A percentile compares a stretch with the other conserved stretches of the same genome.
Evolutionary conservation across 2,888 invertebrate species (phyloP).

Genomic region (Phyllotreta striolata): DNA sequence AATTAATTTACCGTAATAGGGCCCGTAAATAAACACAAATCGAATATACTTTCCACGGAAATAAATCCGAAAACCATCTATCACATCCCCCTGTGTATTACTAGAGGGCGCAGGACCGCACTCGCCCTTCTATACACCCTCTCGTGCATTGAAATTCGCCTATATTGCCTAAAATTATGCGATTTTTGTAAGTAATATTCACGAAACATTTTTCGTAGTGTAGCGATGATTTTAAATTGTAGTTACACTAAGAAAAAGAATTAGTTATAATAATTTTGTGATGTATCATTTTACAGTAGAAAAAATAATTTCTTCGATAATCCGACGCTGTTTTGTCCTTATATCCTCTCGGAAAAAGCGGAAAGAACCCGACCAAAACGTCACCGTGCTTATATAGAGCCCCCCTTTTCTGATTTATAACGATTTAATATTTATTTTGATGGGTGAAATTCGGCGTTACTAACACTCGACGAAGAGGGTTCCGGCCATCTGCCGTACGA

Average conservation of each 20-base stretch:
- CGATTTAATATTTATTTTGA: constrained; percentile 65
- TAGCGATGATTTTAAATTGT: too few species aligned
- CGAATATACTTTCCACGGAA: constrained; percentile 54
- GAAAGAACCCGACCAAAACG: constrained; percentile 50
- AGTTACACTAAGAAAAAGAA: too few species aligned
- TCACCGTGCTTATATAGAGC: constrained; percentile 38
- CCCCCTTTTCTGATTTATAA: constrained; percentile 60
- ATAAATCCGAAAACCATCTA: constrained; percentile 54
- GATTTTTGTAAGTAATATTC: constrained; percentile 4
- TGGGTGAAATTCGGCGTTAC: constrained; percentile 64
- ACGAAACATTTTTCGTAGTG: too few species aligned
- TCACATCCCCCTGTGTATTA: constrained; percentile 43
- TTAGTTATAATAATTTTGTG: too few species aligned
- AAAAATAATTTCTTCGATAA: too few species aligned
- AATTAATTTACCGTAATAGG: constrained; percentile 49
- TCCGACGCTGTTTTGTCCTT: too few species aligned
- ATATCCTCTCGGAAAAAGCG: constrained; percentile 26
- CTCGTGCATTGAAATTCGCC: too few species aligned
- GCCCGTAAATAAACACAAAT: constrained; percentile 53
- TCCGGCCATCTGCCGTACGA: constrained; percentile 59
- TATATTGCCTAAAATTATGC: too few species aligned
- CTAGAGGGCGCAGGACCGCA: too few species aligned
- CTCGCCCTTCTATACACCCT: too few species aligned
- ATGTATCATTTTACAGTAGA: background rate
- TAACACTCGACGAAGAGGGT: constrained; percentile 57